Percentiles rank a stretch among this genome's conserved stretches.
These are phyloP conservation scores for Sericinus montela DNA, from an alignment of 2,888 invertebrate genomes.

Conservation along the genomic window DNA sequence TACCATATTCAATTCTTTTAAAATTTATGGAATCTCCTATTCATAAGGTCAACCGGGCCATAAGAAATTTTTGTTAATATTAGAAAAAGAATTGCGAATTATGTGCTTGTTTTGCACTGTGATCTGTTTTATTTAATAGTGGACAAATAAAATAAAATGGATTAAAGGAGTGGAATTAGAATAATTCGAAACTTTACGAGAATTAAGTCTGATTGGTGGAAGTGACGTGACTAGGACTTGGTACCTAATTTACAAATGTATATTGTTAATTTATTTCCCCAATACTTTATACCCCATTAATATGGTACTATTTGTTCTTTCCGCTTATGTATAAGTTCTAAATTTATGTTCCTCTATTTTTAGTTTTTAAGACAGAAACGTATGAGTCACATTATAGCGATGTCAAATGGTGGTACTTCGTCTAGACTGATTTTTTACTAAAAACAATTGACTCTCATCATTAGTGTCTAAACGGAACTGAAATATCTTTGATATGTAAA, in stretches of 20 bases:
- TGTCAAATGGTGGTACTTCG: slow-evolving; percentile 42
- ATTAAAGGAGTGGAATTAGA: neutral
- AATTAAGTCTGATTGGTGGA: slow-evolving; percentile 14
- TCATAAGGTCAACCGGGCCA: neutral
- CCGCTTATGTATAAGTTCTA: slow-evolving; percentile 32
- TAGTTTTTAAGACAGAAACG: slow-evolving; percentile 48
- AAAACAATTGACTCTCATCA: slow-evolving; percentile 9
- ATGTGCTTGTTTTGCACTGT: no score
- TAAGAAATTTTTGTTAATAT: no score
- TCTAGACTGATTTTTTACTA: slow-evolving; percentile 68
- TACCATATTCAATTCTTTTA: no score
- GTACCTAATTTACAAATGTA: slow-evolving; percentile 1
- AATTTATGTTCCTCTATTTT: slow-evolving; percentile 35
- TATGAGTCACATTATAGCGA: slow-evolving; percentile 31
- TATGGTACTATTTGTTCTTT: slow-evolving; percentile 29
- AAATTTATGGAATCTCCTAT: slow-evolving; percentile 1
- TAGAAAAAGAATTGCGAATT: no score
- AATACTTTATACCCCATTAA: neutral
- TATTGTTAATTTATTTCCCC: slow-evolving; percentile 14
- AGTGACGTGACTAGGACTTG: neutral
- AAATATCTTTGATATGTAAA: slow-evolving; percentile 23
- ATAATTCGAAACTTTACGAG: slow-evolving; percentile 1
- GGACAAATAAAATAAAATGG: neutral
- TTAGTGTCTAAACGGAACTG: neutral
- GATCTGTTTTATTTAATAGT: neutral